Percentiles rank a stretch among this genome's conserved stretches.
Conservation (phyloP, 2,888 invertebrate genomes). For the Leptopilina drosophilae region DNA sequence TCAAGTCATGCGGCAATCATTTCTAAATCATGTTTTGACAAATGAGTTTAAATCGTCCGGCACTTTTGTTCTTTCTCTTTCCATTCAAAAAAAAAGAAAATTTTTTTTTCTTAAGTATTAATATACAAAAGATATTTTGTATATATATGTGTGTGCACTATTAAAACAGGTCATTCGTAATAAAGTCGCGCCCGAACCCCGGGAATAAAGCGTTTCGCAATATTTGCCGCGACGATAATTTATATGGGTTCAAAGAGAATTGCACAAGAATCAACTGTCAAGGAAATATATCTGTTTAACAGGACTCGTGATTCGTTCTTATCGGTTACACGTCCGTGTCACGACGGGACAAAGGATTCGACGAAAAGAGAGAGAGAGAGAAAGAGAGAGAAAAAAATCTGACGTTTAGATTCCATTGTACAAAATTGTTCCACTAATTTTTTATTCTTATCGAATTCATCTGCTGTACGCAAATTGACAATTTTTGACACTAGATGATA, state of each 20-base stretch:
- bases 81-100: too few relatives aligned
- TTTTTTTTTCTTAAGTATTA: too few relatives aligned
- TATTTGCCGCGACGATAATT: constrained; percentile 58
- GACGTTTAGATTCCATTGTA: constrained; percentile 26
- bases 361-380: constrained; percentile 52
- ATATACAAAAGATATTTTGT: too few relatives aligned
- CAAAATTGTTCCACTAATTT: constrained; percentile 18
- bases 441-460: background rate
- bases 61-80: too few relatives aligned
- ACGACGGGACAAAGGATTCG: constrained; percentile 65
- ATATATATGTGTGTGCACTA: background rate
- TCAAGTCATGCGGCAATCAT: too few relatives aligned
- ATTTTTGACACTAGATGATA: too few relatives aligned
- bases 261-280: constrained; percentile 65
- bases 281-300: constrained; percentile 56
- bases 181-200: constrained; percentile 54
- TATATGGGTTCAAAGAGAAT: constrained; percentile 64
- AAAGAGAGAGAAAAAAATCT: constrained; percentile 46
- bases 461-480: too few relatives aligned
- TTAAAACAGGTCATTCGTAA: constrained; percentile 49
- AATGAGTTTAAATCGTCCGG: too few relatives aligned
- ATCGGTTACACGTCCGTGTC: constrained; percentile 62
- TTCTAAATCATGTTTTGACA: too few relatives aligned
- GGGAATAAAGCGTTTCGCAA: constrained; percentile 48
- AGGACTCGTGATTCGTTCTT: constrained; percentile 66